Percentiles rank a stretch among this genome's conserved stretches.
Evolutionary conservation across 1,140 invertebrate species (phyloP).

Genomic region (Papilio machaon): DNA sequence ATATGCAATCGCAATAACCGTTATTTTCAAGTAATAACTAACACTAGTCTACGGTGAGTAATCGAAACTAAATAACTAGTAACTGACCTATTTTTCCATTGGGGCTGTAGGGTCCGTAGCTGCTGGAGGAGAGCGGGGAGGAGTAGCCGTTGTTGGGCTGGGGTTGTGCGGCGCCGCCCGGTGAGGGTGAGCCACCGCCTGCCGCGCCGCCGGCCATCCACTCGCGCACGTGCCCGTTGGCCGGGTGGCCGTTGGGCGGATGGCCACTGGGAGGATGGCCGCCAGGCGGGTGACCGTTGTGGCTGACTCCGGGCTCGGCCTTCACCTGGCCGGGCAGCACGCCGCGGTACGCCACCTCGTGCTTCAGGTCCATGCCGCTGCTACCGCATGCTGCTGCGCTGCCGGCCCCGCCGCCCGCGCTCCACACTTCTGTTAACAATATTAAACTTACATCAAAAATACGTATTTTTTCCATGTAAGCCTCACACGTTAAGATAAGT

Average conservation of each 20-base stretch:
- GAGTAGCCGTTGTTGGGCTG: constrained; percentile 89
- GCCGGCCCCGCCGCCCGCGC: constrained; percentile 75
- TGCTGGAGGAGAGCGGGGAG: constrained; percentile 91
- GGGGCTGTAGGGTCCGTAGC: constrained; percentile 93
- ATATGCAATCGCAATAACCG: constrained; percentile 18
- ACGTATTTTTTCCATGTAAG: no score
- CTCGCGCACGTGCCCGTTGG: constrained; percentile 90
- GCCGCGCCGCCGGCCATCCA: constrained; percentile 91
- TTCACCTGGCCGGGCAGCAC: constrained; percentile 71
- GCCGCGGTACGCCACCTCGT: constrained; percentile 78
- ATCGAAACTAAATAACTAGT: constrained; percentile 10
- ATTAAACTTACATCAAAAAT: not conserved
- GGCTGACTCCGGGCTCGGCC: constrained; percentile 80
- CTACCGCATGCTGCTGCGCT: constrained; percentile 76
- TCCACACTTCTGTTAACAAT: constrained; percentile 74
- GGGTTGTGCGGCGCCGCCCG: constrained; percentile 78
- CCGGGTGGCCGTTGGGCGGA: constrained; percentile 82
- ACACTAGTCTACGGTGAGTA: not conserved
- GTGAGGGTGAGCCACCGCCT: constrained; percentile 66
- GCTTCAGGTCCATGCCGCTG: constrained; percentile 78
- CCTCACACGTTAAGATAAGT: no score
- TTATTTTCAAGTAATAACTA: not conserved
- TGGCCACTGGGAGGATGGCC: not conserved
- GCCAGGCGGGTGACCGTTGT: constrained; percentile 73
- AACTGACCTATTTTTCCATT: constrained; percentile 92